Evolutionary conservation across 1,140 invertebrate species (phyloP).

Genomic region (Micrasema minimum): DNA sequence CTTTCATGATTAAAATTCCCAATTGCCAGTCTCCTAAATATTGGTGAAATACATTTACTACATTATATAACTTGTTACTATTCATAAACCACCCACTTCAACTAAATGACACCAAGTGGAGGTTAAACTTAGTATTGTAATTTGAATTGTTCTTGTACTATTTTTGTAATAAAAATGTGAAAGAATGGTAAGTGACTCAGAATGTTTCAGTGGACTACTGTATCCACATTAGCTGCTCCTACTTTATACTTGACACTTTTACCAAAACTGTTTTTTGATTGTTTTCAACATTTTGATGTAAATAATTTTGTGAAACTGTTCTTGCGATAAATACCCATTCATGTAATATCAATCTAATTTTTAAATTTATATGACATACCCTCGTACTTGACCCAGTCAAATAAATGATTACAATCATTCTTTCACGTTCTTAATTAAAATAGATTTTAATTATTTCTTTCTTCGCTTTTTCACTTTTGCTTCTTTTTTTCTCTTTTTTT

Average conservation of each 20-base stretch:
- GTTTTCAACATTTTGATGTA: constrained; percentile 19
- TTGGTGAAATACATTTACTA: constrained; percentile 42
- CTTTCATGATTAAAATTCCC: constrained; percentile 16
- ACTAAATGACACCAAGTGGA: constrained; percentile 15
- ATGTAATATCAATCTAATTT: constrained; percentile 42
- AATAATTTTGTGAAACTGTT: constrained; percentile 18
- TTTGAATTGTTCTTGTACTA: not conserved
- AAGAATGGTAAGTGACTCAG: constrained; percentile 49
- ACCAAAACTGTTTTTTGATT: constrained; percentile 23
- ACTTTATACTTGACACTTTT: constrained; percentile 34
- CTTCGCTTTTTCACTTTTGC: constrained; percentile 30
- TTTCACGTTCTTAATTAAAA: constrained; percentile 48
- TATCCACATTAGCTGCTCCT: constrained; percentile 3
- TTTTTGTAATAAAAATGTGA: constrained; percentile 48
- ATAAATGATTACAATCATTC: constrained; percentile 48
- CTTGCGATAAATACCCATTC: constrained; percentile 20
- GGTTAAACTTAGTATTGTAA: constrained; percentile 5
- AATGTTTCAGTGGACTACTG: constrained; percentile 20
- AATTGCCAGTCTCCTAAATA: constrained; percentile 39
- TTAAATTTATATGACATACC: constrained; percentile 49
- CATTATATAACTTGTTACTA: too few relatives aligned
- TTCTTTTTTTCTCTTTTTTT: constrained; percentile 32
- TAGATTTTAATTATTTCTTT: constrained; percentile 38
- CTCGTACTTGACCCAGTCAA: constrained; percentile 46
- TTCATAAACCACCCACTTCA: too few relatives aligned